Conservation (phyloP, 2,888 invertebrate genomes). For the Achlya flavicornis region DNA sequence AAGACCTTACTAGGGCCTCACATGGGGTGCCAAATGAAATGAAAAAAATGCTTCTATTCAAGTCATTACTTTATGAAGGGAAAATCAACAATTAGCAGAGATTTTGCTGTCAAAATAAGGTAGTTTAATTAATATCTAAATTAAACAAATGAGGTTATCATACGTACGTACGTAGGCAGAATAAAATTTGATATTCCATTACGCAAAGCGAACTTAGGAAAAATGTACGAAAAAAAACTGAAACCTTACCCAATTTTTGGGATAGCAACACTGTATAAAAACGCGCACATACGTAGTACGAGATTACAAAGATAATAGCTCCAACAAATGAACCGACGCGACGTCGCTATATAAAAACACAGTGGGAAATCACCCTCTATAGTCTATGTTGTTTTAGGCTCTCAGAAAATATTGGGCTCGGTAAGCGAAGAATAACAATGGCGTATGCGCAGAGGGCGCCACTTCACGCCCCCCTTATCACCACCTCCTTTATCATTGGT, state of each 20-base stretch:
- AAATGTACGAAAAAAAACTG: conserved; percentile 8
- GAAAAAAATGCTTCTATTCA: too few species aligned
- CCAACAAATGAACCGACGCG: conserved; percentile 52
- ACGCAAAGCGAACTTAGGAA: not conserved
- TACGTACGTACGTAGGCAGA: not conserved
- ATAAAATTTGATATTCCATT: conserved; percentile 7
- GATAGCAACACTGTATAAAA: conserved; percentile 26
- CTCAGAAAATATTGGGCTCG: conserved; percentile 68
- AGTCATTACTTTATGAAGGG: too few species aligned
- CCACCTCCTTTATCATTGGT: not conserved
- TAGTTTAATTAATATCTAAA: not conserved
- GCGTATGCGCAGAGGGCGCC: conserved; percentile 28
- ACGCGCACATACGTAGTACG: conserved; percentile 22
- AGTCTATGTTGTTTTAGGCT: conserved; percentile 68
- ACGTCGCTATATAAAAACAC: conserved; percentile 59
- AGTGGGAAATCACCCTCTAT: conserved; percentile 48
- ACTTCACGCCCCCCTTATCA: conserved; percentile 11
- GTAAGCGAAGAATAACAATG: conserved; percentile 73
- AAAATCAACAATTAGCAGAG: too few species aligned
- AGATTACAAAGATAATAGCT: conserved; percentile 52
- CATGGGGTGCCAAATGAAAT: too few species aligned
- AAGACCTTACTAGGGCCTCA: too few species aligned
- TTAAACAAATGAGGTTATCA: not conserved
- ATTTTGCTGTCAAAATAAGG: too few species aligned
- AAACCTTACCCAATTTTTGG: conserved; percentile 24